Evolutionary conservation across 2,113 vertebrate genomes (phyloP), one percentile per base, ranked within the genome.

Genomic region (Siphamia tubifer): DNA sequence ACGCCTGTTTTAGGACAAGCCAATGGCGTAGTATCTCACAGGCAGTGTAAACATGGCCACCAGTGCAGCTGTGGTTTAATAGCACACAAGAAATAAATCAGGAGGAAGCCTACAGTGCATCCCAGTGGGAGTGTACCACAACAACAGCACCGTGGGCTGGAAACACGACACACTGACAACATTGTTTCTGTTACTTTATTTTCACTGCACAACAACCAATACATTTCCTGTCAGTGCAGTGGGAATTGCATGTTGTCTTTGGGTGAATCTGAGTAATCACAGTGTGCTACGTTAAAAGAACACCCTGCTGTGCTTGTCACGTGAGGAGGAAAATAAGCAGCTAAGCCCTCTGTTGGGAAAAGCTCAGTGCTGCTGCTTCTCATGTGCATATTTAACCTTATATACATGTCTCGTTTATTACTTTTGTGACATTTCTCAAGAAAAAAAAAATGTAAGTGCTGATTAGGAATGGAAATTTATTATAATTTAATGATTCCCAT

Each of bases 221-320:
- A 49, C 3, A 16, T 20, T 62, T 57, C 24, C 42, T 52, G 57
- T 60, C 42, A 11, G 16, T 44, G 40, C 25, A 8, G 21, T 35
- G 58, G 54, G 44, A 55, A 63, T 54, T 69, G 58, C 23, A 40
- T 62, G 63, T 55, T 69, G 45, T 69, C 44, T 43, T 57, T 34
- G 65, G 63, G 55, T 25, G 38, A 79, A 35, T 19, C 40, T 39
- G 40, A 68, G 36, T 68, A 69, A 83, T 69, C 49, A 49, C 53
- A 52, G 55, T 15, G 21, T 20, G 36, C n/a, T 21, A 7, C 38
- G 36, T 12, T n/a, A 70, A 28, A 45, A 13, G 47, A 30, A 15
- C 60, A 17, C 55, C 58, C 63, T 3, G 30, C 57, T 58, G 62
- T 23, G 35, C 27, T 13, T 11, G 15, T 71, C 49, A 39, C 24